Evolutionary conservation across 2,888 invertebrate species (phyloP).

Genomic region (Biston betularia): DNA sequence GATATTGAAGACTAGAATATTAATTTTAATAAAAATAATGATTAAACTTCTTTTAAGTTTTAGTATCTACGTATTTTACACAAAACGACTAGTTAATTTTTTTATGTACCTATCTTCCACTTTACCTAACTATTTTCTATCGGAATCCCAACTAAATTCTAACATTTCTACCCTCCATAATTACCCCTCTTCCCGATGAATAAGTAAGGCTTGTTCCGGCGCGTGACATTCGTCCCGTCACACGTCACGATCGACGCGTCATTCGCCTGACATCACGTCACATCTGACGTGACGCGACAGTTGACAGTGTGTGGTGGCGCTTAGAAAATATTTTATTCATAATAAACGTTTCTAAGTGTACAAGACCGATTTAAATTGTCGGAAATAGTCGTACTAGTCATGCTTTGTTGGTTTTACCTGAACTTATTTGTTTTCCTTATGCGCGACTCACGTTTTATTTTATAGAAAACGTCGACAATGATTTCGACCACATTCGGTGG

Average conservation of each 20-base stretch:
- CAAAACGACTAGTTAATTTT: too few species aligned
- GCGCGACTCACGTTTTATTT: too few species aligned
- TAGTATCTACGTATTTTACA: too few species aligned
- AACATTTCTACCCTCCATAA: slow-evolving; percentile 51
- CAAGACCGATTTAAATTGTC: background rate
- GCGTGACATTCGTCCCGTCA: slow-evolving; percentile 52
- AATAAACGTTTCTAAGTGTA: slow-evolving; percentile 1
- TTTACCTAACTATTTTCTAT: slow-evolving; percentile 8
- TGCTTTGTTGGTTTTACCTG: too few species aligned
- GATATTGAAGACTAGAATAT: too few species aligned
- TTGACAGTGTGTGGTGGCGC: slow-evolving; percentile 27
- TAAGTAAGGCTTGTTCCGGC: slow-evolving; percentile 58
- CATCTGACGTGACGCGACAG: slow-evolving; percentile 41
- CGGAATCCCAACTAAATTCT: slow-evolving; percentile 36
- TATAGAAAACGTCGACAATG: too few species aligned
- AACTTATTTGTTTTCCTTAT: background rate
- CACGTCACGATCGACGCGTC: slow-evolving; percentile 46
- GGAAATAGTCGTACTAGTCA: too few species aligned
- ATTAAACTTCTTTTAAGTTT: too few species aligned
- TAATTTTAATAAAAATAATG: too few species aligned
- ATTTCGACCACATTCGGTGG: too few species aligned
- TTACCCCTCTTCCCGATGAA: slow-evolving; percentile 55
- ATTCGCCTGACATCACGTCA: slow-evolving; percentile 50
- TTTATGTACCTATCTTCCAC: too few species aligned
- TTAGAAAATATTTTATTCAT: slow-evolving; percentile 44